A percentile compares a stretch with the other conserved stretches of the same genome.
phyloP scores from a whole-genome alignment of 2,113 vertebrate genomes.

The Lepisosteus oculatus region DNA sequence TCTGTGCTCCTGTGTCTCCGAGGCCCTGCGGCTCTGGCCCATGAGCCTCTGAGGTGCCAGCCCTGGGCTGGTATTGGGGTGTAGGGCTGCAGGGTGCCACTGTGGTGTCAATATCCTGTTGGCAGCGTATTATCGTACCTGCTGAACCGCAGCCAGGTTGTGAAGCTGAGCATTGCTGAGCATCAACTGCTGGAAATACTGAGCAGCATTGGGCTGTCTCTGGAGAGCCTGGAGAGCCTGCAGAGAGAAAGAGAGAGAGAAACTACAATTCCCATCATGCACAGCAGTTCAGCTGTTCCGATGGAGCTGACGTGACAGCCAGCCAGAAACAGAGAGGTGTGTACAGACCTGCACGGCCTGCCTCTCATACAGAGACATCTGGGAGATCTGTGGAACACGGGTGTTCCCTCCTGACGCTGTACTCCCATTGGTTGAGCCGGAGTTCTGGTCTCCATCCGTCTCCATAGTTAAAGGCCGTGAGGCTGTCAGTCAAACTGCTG shows the following conservation, averaged over 20 bases:
- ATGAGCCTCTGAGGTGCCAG: no score
- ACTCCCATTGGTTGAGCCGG: constrained; percentile 74
- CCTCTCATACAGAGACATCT: constrained; percentile 94
- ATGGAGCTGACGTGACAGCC: no score
- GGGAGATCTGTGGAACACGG: constrained; percentile 86
- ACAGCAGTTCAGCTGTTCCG: no score
- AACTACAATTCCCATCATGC: not conserved
- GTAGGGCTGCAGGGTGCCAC: no score
- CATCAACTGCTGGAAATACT: constrained; percentile 98
- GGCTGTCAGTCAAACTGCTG: constrained; percentile 2
- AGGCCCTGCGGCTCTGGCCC: no score
- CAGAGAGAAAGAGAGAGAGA: constrained; percentile 11
- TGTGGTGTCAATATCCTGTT: not conserved
- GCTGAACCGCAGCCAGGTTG: constrained; percentile 94
- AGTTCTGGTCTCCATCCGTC: constrained; percentile 90
- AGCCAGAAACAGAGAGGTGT: not conserved
- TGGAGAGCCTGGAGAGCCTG: constrained; percentile 93
- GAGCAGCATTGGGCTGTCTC: constrained; percentile 93
- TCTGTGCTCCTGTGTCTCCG: no score
- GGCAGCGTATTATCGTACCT: constrained; percentile 67
- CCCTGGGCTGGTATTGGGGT: no score
- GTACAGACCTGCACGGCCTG: constrained; percentile 86
- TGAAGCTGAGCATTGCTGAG: constrained; percentile 91
- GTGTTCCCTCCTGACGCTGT: constrained; percentile 79
- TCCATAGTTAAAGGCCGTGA: constrained; percentile 72